These are phyloP conservation scores for Chlamydotis undulata DNA, from an alignment of 2,113 vertebrate species.

Conservation along the genomic window DNA sequence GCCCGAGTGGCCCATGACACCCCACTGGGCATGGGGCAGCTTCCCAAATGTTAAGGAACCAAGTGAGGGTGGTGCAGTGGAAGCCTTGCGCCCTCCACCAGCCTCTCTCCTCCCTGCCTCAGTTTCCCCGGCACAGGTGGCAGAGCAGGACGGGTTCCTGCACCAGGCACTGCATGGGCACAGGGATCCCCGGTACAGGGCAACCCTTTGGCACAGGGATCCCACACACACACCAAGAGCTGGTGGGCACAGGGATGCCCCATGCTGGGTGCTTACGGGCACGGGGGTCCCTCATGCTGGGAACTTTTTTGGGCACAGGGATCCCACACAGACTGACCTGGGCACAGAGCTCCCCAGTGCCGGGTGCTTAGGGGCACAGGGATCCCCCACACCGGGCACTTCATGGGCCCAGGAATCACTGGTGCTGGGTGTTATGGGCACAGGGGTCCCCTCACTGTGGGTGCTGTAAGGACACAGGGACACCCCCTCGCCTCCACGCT, in stretches of 20 bases:
- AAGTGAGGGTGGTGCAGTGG: neutral
- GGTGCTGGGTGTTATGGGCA: neutral
- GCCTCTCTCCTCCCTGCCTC: neutral
- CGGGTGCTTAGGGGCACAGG: neutral
- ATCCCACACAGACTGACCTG: neutral
- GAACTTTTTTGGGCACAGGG: neutral
- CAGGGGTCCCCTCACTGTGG: neutral
- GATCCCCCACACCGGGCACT: neutral
- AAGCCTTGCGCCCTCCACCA: neutral
- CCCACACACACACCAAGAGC: neutral
- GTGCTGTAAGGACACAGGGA: neutral
- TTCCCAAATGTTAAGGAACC: neutral
- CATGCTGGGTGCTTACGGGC: neutral
- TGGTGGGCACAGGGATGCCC: neutral
- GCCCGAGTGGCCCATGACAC: neutral
- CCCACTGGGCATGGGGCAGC: rapidly evolving
- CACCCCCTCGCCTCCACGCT: rapidly evolving
- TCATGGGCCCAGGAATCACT: neutral
- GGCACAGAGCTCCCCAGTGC: neutral
- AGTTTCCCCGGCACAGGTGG: neutral
- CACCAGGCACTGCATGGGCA: neutral
- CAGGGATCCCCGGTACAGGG: rapidly evolving
- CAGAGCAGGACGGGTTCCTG: neutral
- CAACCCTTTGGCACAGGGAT: neutral
- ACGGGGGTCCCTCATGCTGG: neutral